These are phyloP conservation scores for Junonia oenone DNA, from an alignment of 2,888 invertebrate genomes.

Conservation along the genomic window DNA sequence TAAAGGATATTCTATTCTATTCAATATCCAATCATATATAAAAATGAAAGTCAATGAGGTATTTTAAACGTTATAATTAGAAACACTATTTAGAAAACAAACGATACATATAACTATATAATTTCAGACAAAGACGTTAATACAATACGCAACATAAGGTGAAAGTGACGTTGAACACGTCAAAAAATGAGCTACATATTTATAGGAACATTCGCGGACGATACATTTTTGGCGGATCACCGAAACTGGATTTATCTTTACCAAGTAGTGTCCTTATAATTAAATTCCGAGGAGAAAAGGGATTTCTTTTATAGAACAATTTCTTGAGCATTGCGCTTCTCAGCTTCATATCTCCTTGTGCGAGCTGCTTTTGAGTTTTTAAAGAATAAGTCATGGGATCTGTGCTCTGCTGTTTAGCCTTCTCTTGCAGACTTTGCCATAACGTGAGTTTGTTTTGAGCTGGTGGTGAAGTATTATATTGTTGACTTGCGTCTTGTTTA, in stretches of 20 bases:
- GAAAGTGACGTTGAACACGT: slow-evolving; percentile 4
- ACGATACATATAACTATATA: not conserved
- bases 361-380: slow-evolving; percentile 51
- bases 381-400: slow-evolving; percentile 43
- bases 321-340: slow-evolving; percentile 58
- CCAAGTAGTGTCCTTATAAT: slow-evolving; percentile 58
- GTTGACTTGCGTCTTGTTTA: slow-evolving; percentile 5
- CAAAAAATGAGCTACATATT: slow-evolving; percentile 25
- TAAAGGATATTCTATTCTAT: no score
- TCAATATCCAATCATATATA: no score
- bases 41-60: no score
- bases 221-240: slow-evolving; percentile 44
- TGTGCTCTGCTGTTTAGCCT: slow-evolving; percentile 34
- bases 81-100: not conserved
- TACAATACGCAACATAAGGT: no score
- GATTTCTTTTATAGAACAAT: slow-evolving; percentile 60
- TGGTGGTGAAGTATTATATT: slow-evolving; percentile 7
- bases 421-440: slow-evolving; percentile 51
- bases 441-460: slow-evolving; percentile 32
- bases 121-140: slow-evolving; percentile 2
- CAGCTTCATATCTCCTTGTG: slow-evolving; percentile 52
- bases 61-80: not conserved
- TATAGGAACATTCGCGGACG: slow-evolving; percentile 54
- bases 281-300: slow-evolving; percentile 60
- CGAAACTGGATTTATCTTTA: slow-evolving; percentile 55